Evolutionary conservation across 2,113 vertebrate species (phyloP).

Genomic region (Callionymus lyra): DNA sequence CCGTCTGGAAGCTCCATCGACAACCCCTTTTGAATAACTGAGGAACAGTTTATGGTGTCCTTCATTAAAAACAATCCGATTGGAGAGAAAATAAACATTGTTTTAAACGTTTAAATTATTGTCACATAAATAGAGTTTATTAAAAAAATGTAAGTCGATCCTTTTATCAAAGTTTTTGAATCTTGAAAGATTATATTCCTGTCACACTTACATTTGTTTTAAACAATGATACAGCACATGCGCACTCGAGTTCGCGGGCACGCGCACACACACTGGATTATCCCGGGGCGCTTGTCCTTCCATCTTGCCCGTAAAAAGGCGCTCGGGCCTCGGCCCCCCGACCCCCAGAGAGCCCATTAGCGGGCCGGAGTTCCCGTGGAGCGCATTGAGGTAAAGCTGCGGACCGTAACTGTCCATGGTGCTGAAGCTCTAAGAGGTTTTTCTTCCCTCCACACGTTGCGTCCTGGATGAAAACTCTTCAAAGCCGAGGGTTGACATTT

Average conservation of each 20-base stretch:
- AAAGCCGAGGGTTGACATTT: constrained; percentile 59
- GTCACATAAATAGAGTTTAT: too few relatives aligned
- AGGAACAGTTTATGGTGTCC: constrained; percentile 11
- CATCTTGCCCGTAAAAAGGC: constrained; percentile 29
- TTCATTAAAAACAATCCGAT: too few relatives aligned
- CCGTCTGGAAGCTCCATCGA: constrained; percentile 55
- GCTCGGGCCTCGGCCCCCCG: constrained; percentile 34
- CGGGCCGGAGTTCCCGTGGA: constrained; percentile 30
- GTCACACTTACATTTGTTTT: neutral
- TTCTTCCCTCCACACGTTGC: constrained; percentile 18
- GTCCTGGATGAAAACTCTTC: constrained; percentile 49
- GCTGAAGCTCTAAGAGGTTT: constrained; percentile 63
- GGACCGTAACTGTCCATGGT: constrained; percentile 68
- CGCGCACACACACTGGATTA: constrained; percentile 20
- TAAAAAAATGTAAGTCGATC: too few relatives aligned
- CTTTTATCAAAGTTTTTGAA: too few relatives aligned
- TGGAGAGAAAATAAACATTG: too few relatives aligned
- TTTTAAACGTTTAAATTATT: too few relatives aligned
- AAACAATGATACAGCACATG: neutral
- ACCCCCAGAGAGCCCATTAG: constrained; percentile 52
- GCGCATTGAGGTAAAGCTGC: constrained; percentile 45
- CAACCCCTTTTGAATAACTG: constrained; percentile 52
- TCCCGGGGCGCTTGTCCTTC: constrained; percentile 50
- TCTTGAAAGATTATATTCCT: too few relatives aligned
- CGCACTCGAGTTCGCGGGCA: neutral